Base-by-base conservation (phyloP, 35 echinoderm and acorn worm species). In the Eucidaris tribuloides region DNA sequence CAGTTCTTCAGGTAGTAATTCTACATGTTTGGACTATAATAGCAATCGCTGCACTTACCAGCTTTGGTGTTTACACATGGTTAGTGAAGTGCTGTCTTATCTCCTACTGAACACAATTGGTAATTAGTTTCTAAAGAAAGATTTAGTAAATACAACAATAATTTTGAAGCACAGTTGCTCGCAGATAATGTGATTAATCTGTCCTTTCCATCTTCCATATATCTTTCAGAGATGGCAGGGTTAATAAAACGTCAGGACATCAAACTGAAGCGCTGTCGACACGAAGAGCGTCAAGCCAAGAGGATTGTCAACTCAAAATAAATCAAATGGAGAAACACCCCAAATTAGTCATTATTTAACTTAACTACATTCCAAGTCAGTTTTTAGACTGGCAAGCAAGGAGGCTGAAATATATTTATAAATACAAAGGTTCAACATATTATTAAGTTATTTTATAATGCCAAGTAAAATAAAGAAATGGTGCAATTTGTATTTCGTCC, bases 191-290 rank as follows among this genome's bases (percentile, higher is more conserved):
- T 54, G n/a, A 54, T 2, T n/a, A 0, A 13, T 54, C 48, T 54
- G 13, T 18, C 24, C 44, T 41, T 15, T 74, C n/a, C 40, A 13
- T 17, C 20, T 40, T 41, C 23, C 34, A 74, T n/a, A n/a, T n/a
- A n/a, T n/a, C n/a, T n/a, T n/a, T n/a, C 68, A 74, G 68, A 74
- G 37, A 74, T 74, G 68, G 68, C 68, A 2, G 35, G 68, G 4
- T 22, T 74, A 25, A 74, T 74, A n/a, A 74, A n/a, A 3, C 34
- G 68, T 19, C 68, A 74, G 40, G 68, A 74, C 40, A 22, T 15
- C 41, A 74, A 74, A n/a, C 68, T 74, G 28, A 74, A 44, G n/a
- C 34, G 2, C 14, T 74, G 68, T 36, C 29, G 68, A 19, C 68
- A 74, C 9, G 68, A 74, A 32, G 68, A 74, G 37, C 34, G 36